These are phyloP conservation scores for Vesta saturnalis DNA, from an alignment of 2,888 invertebrate species.

Conservation along the genomic window DNA sequence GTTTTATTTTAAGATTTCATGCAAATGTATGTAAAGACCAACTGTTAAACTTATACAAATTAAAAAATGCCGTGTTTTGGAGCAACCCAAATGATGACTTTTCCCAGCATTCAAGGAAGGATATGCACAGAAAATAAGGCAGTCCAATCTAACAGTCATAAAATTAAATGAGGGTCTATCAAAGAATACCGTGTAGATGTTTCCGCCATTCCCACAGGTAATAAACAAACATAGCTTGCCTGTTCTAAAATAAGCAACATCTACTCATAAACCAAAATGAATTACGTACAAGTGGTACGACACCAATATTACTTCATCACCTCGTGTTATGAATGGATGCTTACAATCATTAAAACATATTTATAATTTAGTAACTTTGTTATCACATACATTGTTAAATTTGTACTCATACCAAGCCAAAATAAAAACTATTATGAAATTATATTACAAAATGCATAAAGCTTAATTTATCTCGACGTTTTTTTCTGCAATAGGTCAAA, in stretches of 20 bases:
- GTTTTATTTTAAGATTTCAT: neutral
- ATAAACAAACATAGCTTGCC: conserved; percentile 43
- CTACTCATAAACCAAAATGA: conserved; percentile 45
- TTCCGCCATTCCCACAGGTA: conserved; percentile 45
- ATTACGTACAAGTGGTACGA: conserved; percentile 36
- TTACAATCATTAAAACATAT: conserved; percentile 17
- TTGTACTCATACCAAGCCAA: too few species aligned
- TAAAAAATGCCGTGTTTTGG: neutral
- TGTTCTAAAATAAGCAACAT: conserved; percentile 44
- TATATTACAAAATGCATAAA: too few species aligned
- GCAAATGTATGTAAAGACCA: conserved; percentile 14
- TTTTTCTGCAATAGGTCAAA: too few species aligned
- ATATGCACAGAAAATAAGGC: conserved; percentile 22
- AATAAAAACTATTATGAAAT: too few species aligned
- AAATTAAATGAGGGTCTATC: conserved; percentile 41
- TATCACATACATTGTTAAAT: too few species aligned
- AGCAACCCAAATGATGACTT: conserved; percentile 21
- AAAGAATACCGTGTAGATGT: conserved; percentile 42
- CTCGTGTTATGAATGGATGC: conserved; percentile 22
- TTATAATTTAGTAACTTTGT: too few species aligned
- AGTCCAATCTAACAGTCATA: conserved; percentile 32
- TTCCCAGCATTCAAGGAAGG: conserved; percentile 19
- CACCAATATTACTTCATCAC: conserved; percentile 11
- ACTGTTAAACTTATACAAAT: conserved; percentile 3
- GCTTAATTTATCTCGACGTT: too few species aligned